Evolutionary conservation across 2,888 invertebrate genomes (phyloP), one percentile per base, ranked within the genome.

Genomic region (Dorcus parallelipipedus): DNA sequence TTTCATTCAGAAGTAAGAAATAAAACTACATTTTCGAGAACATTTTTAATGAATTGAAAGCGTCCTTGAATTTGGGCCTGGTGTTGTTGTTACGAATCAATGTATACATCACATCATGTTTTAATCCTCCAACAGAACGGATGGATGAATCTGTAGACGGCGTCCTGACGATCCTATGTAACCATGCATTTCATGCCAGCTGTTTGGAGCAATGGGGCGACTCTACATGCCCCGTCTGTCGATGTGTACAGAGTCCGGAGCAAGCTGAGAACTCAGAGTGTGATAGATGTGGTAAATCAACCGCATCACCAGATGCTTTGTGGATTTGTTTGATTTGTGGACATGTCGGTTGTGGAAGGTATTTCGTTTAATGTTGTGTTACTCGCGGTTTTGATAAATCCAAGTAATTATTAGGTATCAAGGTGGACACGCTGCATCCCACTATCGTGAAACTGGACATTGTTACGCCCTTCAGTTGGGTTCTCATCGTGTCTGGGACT

Each of bases 261-360:
- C 80, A 84, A 57, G 77, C 78, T 65, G 84, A 80, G 72, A 83
- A 75, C 73, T 84, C 79, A 64, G 86, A 77, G 73, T 86, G 78
- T 78, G 85, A 76, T 83, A 84, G 79, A 76, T 84, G 84, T 61
- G 83, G 82, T 48, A 70, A 74, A 56, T 61, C 63, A 0, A 81
- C 81, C 39, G 78, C 78, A 3, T 84, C 84, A 54, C 83, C 87
- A 0, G 93, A 94, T 69, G 88, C 95, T 54, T 81, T 99, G 3
- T 99, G 99, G 99, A 98, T 99, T 69, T 99, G 99, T 74, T 83
- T 99, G 54, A 95, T 99, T 62, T 99, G 99, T 76, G 99, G 99
- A 1, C 93, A 98, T 76, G 91, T 99, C 9, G 99, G 99, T 26
- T 99, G 99, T 78, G 98, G 99, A 3, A 85, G 97, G 47, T 59